These are phyloP conservation scores for Cyrtonyx montezumae DNA, from an alignment of 2,113 vertebrate species.

Conservation along the genomic window DNA sequence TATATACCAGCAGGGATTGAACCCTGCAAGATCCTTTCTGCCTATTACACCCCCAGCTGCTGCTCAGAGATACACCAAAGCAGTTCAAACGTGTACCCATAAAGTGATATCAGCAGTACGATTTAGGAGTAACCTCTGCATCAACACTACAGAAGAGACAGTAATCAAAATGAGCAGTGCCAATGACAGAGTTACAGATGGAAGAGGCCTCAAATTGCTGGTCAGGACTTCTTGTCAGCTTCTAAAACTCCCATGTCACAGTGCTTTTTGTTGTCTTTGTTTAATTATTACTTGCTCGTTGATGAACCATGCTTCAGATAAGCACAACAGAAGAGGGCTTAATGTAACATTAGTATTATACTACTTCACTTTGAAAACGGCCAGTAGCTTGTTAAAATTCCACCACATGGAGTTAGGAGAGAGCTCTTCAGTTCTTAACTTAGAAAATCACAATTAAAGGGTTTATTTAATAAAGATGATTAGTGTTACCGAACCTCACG, in stretches of 20 bases:
- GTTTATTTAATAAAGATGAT: not conserved
- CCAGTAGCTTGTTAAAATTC: not conserved
- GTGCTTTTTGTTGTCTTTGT: not conserved
- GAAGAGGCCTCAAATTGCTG: not conserved
- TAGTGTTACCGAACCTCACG: not conserved
- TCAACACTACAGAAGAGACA: not conserved
- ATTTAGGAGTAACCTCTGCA: not conserved
- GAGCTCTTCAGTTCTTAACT: not conserved
- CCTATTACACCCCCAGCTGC: too few relatives aligned
- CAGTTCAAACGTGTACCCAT: too few relatives aligned
- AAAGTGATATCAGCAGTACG: too few relatives aligned
- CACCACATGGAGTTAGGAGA: accelerated
- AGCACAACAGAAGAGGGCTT: not conserved
- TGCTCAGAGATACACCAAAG: too few relatives aligned
- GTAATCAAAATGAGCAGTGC: not conserved
- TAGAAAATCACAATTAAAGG: not conserved
- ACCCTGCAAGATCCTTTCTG: too few relatives aligned
- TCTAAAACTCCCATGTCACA: not conserved
- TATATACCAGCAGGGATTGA: not conserved
- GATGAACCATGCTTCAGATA: not conserved
- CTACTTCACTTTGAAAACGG: not conserved
- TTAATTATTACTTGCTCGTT: not conserved
- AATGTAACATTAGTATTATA: not conserved
- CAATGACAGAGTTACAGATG: not conserved
- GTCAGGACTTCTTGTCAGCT: not conserved